These are phyloP conservation scores for Hiodon alosoides DNA, from an alignment of 2,113 vertebrate species.

Conservation along the genomic window DNA sequence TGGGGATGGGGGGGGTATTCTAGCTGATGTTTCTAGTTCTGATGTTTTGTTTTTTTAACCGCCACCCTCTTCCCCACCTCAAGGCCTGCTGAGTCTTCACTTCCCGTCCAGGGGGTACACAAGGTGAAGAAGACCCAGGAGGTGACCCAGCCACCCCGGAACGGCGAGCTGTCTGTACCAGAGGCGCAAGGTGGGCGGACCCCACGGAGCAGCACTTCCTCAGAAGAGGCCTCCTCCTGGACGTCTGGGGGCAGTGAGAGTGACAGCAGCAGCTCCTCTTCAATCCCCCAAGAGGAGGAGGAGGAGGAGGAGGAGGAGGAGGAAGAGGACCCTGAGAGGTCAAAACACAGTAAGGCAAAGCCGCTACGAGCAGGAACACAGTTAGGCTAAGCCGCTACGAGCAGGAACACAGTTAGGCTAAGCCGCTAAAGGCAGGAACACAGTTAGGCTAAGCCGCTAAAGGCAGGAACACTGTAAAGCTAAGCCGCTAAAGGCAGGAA, in stretches of 20 bases:
- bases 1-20: not conserved
- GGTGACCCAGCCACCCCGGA: not conserved
- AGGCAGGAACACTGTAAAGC: too few species aligned
- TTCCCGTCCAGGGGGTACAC: not conserved
- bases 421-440: too few species aligned
- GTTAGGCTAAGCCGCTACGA: not conserved
- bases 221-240: slow-evolving; percentile 5
- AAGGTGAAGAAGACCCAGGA: slow-evolving; percentile 10
- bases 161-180: not conserved
- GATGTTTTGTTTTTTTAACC: too few species aligned
- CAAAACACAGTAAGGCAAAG: slow-evolving; percentile 6
- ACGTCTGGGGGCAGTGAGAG: slow-evolving; percentile 14
- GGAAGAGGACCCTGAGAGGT: slow-evolving; percentile 1
- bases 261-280: slow-evolving; percentile 10
- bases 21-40: not conserved
- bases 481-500: too few species aligned
- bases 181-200: not conserved
- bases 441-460: too few species aligned
- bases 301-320: slow-evolving; percentile 9
- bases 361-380: not conserved
- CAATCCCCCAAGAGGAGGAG: not conserved
- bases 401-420: too few species aligned
- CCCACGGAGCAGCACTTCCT: slow-evolving; percentile 2
- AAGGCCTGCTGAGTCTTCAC: not conserved
- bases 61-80: too few species aligned